Evolutionary conservation across 2,888 invertebrate species (phyloP), one percentile per base, ranked within the genome.

Genomic region (Orthosia gracilis): DNA sequence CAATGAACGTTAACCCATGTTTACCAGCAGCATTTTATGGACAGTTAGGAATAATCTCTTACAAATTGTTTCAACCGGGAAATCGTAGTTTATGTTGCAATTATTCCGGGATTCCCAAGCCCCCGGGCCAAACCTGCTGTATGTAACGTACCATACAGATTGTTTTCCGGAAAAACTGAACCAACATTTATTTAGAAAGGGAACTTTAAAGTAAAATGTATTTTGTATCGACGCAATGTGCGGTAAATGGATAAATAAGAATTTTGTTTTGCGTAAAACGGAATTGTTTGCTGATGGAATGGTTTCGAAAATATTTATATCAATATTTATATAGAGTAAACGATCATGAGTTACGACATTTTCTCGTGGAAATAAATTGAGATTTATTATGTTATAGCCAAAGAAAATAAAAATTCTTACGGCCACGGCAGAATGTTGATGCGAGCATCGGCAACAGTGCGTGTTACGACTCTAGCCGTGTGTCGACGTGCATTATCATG

Each of bases 151-250:
- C 54, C 54, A 76, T 47, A 72, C 49, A 75, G 65, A 74, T 68
- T 61, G 45, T 74, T 59, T 72, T 62, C 12, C n/a, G 45, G 69
- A 50, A 69, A 82, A 67, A 70, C 69, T 21, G 17, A 31, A 45
- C 18, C 26, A 61, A 64, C 45, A 64, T 82, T 77, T 85, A 72
- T 77, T 47, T 66, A 55, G 80, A 77, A 40, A n/a, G 49, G 23
- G 63, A 67, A 66, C 49, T 82, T 74, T 71, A 67, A 70, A 72
- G 62, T 58, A 54, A 61, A 73, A 69, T 73, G 18, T 62, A 73
- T 74, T 77, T 74, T 52, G 17, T 67, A 61, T 71, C 55, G 21
- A 47, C 55, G 12, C 57, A 68, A 61, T 73, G 40, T 69, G 52
- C 61, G 54, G 58, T 71, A 70, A 62, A 73, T 62, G 18, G 73